Evolutionary conservation across 2,113 vertebrate genomes (phyloP).

Genomic region (Elanus axillaris): DNA sequence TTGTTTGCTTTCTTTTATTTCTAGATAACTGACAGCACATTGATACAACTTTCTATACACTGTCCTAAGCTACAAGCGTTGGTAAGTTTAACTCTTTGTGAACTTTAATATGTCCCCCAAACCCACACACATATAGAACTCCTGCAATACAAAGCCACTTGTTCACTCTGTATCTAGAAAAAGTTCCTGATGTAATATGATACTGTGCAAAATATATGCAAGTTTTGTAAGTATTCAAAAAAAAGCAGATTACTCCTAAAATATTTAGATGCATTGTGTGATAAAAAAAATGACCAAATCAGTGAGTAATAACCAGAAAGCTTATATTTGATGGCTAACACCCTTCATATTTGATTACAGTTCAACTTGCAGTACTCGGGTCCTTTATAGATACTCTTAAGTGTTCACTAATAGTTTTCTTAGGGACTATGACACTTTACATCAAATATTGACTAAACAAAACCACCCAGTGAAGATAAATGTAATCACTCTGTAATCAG

Average conservation of each 20-base stretch:
- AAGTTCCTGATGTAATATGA: too few species aligned
- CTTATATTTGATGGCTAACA: neutral
- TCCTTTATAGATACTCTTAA: neutral
- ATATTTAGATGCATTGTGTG: neutral
- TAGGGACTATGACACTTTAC: neutral
- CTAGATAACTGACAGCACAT: slow-evolving; percentile 89
- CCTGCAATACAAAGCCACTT: neutral
- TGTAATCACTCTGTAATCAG: neutral
- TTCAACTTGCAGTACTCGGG: neutral
- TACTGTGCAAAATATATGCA: neutral
- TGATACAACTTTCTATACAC: slow-evolving; percentile 89
- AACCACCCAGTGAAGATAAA: neutral
- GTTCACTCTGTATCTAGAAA: neutral
- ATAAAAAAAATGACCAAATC: neutral
- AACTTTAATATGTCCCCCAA: neutral
- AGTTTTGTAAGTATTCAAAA: neutral
- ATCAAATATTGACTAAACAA: neutral
- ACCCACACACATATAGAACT: fast-evolving
- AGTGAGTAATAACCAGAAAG: neutral
- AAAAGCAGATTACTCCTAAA: neutral
- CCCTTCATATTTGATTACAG: neutral
- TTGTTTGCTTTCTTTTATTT: slow-evolving; percentile 8
- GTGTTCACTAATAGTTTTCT: neutral
- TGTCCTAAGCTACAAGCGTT: slow-evolving; percentile 87
- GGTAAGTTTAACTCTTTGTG: slow-evolving; percentile 73